These are phyloP conservation scores for Lophura nycthemera DNA, from an alignment of 2,113 vertebrate species.

Conservation along the genomic window DNA sequence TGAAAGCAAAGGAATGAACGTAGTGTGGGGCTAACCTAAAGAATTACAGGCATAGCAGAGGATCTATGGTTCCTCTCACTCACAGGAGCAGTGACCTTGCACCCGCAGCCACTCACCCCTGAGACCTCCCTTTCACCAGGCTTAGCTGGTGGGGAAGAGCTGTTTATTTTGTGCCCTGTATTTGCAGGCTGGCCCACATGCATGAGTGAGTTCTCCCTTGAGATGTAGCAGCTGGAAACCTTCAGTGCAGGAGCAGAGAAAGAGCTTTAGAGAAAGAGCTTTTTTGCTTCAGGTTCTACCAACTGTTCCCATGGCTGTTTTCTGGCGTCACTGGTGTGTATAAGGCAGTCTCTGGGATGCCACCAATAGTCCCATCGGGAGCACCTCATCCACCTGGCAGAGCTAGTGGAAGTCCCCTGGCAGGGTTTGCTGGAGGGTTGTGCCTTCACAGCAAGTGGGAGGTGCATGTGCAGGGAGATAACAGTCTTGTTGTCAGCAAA, in stretches of 20 bases:
- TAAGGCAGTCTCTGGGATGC: not conserved
- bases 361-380: accelerated
- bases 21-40: slow-evolving; percentile 44
- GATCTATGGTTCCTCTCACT: slow-evolving; percentile 10
- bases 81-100: not conserved
- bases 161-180: not conserved
- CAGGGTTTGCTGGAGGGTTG: not conserved
- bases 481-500: slow-evolving; percentile 5
- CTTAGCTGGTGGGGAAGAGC: not conserved
- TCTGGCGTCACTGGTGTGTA: not conserved
- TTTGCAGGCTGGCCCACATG: not conserved
- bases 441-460: not conserved
- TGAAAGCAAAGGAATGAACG: slow-evolving; percentile 11
- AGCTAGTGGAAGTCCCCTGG: not conserved
- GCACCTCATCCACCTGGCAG: not conserved
- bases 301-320: not conserved
- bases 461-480: not conserved
- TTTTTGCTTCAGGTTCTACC: not conserved
- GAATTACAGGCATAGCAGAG: not conserved
- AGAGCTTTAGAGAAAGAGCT: not conserved
- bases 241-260: not conserved
- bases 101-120: not conserved
- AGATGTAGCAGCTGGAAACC: not conserved
- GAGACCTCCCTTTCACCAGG: not conserved
- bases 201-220: not conserved